Evolutionary conservation across 2,888 invertebrate genomes (phyloP).

Genomic region (Choreutis nemorana): DNA sequence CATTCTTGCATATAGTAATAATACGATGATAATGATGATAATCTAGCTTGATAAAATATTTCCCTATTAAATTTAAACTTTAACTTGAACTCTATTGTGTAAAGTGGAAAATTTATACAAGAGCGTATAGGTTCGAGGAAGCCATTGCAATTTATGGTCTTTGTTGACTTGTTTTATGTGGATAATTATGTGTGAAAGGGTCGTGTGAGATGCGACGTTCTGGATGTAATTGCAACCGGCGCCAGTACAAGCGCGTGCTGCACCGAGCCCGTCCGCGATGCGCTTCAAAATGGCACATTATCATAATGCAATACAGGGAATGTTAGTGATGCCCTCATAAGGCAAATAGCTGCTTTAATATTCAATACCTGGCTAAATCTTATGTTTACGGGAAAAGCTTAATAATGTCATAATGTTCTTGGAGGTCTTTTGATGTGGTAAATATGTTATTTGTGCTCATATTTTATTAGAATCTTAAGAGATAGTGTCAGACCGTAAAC

Average conservation of each 20-base stretch:
- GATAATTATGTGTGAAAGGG: constrained; percentile 4
- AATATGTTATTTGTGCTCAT: no score
- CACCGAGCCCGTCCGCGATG: constrained; percentile 30
- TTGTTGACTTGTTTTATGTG: neutral
- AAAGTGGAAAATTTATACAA: no score
- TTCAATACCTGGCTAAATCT: no score
- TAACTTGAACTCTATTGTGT: constrained; percentile 24
- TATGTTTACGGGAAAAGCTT: no score
- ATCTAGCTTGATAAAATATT: constrained; percentile 17
- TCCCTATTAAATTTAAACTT: constrained; percentile 21
- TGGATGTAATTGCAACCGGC: constrained; percentile 19
- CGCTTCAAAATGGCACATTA: constrained; percentile 57
- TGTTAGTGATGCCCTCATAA: constrained; percentile 44
- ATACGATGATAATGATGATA: constrained; percentile 19
- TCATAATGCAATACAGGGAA: constrained; percentile 56
- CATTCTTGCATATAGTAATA: constrained; percentile 30
- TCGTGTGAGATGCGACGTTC: constrained; percentile 13
- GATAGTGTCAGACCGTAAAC: no score
- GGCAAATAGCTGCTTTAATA: constrained; percentile 30
- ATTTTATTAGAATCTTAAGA: no score
- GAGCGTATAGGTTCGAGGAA: neutral
- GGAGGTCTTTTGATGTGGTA: no score
- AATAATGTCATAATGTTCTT: no score
- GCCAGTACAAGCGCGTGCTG: constrained; percentile 39
- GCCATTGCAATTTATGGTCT: neutral